Base-by-base conservation (phyloP, 1,140 invertebrate genomes). In the Venustaconcha ellipsiformis region DNA sequence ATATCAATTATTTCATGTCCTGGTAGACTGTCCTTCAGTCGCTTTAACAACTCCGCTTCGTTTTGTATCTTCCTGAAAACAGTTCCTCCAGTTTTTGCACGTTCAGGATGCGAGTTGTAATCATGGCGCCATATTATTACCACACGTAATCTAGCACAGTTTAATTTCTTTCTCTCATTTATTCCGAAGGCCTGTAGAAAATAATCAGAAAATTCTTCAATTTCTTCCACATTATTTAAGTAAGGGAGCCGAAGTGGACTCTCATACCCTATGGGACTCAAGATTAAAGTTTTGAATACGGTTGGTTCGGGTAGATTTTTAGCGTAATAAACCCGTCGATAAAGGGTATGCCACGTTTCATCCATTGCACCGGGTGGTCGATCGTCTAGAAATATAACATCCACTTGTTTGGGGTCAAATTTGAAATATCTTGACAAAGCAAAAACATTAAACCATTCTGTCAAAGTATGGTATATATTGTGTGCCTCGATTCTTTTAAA, bases 71-170 rank as follows among this genome's bases (percentile, higher is more conserved):
- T 87, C 18, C 87, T 72, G 37, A 79, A 76, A 3, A 88, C 78
- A 14, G 60, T 20, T 14, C 75, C 67, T 20, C 64, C 69, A 14
- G 70, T 57, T 4, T 58, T 69, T 20, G 82, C 79, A 63, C 87
- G 88, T 37, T 87, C 67, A 14, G 87, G 85, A 73, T 88, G 87
- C 17, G 84, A 82, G 57, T 85, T 78, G 63, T 86, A 88, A 72
- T 89, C 82, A 13, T 77, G 70, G 17, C 87, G 78, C 85, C 83
- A 86, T 23, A 89, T 84, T 59, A 89, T 80, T 14, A 87, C 60
- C 13, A 87, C 79, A 20, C 81, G 75, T 14, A 88, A 66, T 2
- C 71, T 69, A 2, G 67, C 55, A 76, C 87, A 89, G 67, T 87
- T 70, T 13, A 83, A 57, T 14, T 14, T 57, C 30, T 78, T 67